These are phyloP conservation scores for Nycteola revayana DNA, from an alignment of 2,888 invertebrate species.

Conservation along the genomic window DNA sequence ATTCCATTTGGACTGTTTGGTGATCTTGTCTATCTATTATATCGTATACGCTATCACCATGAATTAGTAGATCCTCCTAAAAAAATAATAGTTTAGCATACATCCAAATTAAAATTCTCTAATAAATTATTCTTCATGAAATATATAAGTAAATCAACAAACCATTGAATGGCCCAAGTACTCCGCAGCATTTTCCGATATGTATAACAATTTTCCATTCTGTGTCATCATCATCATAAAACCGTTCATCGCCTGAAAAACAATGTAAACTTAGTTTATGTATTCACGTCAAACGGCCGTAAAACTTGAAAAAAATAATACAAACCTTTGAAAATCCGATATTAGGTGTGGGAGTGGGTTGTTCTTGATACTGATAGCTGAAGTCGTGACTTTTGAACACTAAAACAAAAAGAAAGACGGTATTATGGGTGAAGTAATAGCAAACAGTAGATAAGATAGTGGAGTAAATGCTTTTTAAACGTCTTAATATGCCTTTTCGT, in stretches of 20 bases:
- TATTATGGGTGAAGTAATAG: slow-evolving; percentile 77
- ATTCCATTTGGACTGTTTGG: slow-evolving; percentile 95
- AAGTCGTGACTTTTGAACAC: slow-evolving; percentile 92
- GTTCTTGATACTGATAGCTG: slow-evolving; percentile 84
- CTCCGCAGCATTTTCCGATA: slow-evolving; percentile 99
- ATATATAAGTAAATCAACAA: slow-evolving; percentile 23
- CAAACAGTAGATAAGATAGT: slow-evolving; percentile 73
- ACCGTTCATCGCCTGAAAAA: slow-evolving; percentile 95
- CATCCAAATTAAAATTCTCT: too few relatives aligned
- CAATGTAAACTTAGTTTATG: slow-evolving; percentile 53
- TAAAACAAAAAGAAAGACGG: slow-evolving; percentile 86
- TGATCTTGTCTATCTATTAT: slow-evolving; percentile 99
- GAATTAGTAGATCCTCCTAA: slow-evolving; percentile 98
- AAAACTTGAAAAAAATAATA: slow-evolving; percentile 49
- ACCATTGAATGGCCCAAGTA: slow-evolving; percentile 99
- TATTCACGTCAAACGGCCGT: slow-evolving; percentile 46
- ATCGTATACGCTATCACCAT: slow-evolving; percentile 99
- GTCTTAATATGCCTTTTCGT: slow-evolving; percentile 78
- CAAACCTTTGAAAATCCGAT: slow-evolving; percentile 95
- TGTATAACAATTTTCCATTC: slow-evolving; percentile 98
- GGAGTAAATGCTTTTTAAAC: slow-evolving; percentile 79
- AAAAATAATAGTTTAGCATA: slow-evolving; percentile 36
- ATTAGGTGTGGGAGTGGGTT: slow-evolving; percentile 89
- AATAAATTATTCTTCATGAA: too few relatives aligned
- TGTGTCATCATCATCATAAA: slow-evolving; percentile 99